phyloP scores from a whole-genome alignment of 2,113 vertebrate genomes.

The Carettochelys insculpta region DNA sequence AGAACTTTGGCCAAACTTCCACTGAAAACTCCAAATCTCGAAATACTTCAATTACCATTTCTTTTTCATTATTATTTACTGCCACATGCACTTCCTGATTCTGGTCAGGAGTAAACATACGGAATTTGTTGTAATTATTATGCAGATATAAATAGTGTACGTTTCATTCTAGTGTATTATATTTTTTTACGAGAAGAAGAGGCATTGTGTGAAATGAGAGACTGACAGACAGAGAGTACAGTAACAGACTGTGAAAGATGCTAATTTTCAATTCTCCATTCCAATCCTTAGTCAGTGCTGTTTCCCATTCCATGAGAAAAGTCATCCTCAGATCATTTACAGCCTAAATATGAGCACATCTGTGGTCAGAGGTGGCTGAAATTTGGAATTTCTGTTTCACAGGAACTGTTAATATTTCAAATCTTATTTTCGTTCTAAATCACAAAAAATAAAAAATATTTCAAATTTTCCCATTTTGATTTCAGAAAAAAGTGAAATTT shows the following conservation, averaged over 20 bases:
- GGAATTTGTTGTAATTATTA: not conserved
- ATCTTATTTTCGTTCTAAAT: not conserved
- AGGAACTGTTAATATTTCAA: not conserved
- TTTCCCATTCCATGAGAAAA: not conserved
- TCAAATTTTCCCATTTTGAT: not conserved
- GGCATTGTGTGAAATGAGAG: not conserved
- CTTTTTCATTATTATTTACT: not conserved
- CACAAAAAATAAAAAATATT: not conserved
- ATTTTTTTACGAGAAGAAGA: not conserved
- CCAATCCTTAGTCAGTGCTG: rapidly evolving
- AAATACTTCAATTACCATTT: not conserved
- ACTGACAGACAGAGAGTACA: not conserved
- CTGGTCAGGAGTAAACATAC: not conserved
- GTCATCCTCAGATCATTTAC: not conserved
- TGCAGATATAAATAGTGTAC: not conserved
- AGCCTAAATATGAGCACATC: not conserved
- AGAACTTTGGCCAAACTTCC: not conserved
- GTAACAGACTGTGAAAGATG: not conserved
- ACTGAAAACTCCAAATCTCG: not conserved
- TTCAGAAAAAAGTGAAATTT: no score
- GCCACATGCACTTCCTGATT: not conserved
- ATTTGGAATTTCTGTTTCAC: no score
- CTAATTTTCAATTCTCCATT: not conserved
- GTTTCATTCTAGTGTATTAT: not conserved
- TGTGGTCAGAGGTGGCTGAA: no score